Conservation (phyloP, 2,113 vertebrate genomes). For the Scomber colias region DNA sequence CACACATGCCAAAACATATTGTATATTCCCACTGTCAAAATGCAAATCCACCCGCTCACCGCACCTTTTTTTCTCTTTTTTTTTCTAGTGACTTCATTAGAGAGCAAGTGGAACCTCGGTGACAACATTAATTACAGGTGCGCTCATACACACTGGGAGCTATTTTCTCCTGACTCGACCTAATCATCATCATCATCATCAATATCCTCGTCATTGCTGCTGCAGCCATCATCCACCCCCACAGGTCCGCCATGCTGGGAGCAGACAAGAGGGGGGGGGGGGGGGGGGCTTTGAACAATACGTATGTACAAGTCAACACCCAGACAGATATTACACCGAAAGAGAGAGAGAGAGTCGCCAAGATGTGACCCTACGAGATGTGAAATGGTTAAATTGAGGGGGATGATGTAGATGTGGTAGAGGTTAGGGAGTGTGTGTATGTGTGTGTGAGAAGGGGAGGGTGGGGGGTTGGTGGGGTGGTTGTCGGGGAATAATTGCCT, state of each 20-base stretch:
- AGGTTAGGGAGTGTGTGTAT: constrained; percentile 5
- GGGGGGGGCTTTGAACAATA: constrained; percentile 51
- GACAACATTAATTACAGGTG: constrained; percentile 79
- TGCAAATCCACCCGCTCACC: constrained; percentile 55
- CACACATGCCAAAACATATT: constrained; percentile 64
- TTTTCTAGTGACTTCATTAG: constrained; percentile 65
- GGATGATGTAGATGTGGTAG: constrained; percentile 54
- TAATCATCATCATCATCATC: constrained; percentile 63
- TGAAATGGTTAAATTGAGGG: constrained; percentile 61
- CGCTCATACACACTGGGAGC: constrained; percentile 60
- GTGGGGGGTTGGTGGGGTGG: neutral
- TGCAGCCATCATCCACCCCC: constrained; percentile 34
- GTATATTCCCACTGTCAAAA: constrained; percentile 61
- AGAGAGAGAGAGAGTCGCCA: constrained; percentile 26
- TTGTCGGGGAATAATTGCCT: constrained; percentile 80
- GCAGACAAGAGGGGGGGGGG: constrained; percentile 40
- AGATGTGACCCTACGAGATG: constrained; percentile 64
- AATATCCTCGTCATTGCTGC: constrained; percentile 58
- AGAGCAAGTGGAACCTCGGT: constrained; percentile 52
- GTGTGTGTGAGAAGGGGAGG: neutral
- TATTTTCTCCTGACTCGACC: constrained; percentile 69
- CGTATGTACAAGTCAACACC: constrained; percentile 41
- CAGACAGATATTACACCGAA: constrained; percentile 25
- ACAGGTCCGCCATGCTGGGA: constrained; percentile 47
- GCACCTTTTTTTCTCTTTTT: constrained; percentile 24